These are phyloP conservation scores for Oplegnathus fasciatus DNA, from an alignment of 2,113 vertebrate genomes.

Conservation along the genomic window DNA sequence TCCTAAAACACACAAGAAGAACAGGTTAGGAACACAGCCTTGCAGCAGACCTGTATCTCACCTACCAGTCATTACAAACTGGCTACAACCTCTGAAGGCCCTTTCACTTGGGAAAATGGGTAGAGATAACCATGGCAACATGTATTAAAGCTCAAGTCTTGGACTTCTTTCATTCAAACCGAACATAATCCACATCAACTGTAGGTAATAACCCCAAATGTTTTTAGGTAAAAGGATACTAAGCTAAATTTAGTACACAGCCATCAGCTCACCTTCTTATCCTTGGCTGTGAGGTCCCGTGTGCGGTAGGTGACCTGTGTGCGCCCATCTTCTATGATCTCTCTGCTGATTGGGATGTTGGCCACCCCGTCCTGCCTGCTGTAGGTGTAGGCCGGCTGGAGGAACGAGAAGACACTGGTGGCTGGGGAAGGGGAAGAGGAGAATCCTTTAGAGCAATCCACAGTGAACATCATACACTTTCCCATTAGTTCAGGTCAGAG, in stretches of 20 bases:
- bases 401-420: constrained; percentile 91
- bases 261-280: constrained; percentile 88
- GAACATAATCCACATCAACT: background rate
- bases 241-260: background rate
- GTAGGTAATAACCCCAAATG: background rate
- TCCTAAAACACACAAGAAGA: constrained; percentile 84
- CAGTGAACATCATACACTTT: background rate
- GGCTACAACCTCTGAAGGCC: background rate
- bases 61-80: background rate
- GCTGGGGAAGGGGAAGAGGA: constrained; percentile 81
- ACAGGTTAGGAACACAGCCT: background rate
- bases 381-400: constrained; percentile 89
- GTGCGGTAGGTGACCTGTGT: constrained; percentile 93
- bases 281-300: constrained; percentile 90
- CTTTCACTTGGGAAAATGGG: background rate
- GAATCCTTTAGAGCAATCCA: background rate
- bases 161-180: background rate
- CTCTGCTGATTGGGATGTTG: constrained; percentile 90
- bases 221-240: background rate
- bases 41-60: background rate
- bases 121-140: background rate
- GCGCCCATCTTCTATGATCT: constrained; percentile 90
- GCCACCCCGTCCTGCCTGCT: constrained; percentile 89
- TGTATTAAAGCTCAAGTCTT: background rate
- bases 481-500: background rate